Base-by-base conservation (phyloP, 2,888 invertebrate species). In the Vesta saturnalis region DNA sequence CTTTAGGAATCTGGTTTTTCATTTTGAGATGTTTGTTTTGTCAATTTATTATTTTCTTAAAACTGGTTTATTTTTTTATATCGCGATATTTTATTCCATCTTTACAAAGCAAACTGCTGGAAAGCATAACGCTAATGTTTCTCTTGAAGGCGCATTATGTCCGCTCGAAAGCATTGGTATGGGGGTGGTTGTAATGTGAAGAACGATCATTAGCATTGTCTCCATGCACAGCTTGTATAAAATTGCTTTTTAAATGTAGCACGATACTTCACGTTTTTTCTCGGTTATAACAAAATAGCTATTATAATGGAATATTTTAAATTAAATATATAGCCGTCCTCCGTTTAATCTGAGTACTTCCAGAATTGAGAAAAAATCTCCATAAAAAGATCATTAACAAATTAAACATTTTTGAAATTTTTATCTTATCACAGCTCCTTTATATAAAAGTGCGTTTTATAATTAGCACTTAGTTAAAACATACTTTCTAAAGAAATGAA, bases 181-280 rank as follows among this genome's bases (percentile, higher is more conserved):
- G 56, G 60, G 63, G 52, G 59, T 30, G 52, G 63, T 56, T 63
- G 56, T 60, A 60, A 58, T 60, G 60, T 64, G 64, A 64, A 65
- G 69, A 69, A 69, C 69, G 69, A 69, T 69, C 69, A 69, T 69
- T 69, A 69, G 69, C 69, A 65, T 69, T 69, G 69, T 69, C 69
- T 69, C 69, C 69, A 69, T 64, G 65, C 69, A 64, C 65, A 69
- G 69, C 65, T 69, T 69, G 69, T 69, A 68, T 61, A 60, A 69
- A 69, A 69, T 64, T 69, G 64, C 69, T 69, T 69, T 69, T 65
- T 65, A 69, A 69, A 69, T 69, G 57, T 65, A 69, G 69, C 64
- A 47, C 64, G 60, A 68, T 64, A 69, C 61, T 69, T 69, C 69
- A 69, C 62, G 58, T 69, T 69, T 69, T 69, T 69, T 69, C 65